Conservation (phyloP, 2,888 invertebrate genomes). For the Antheraea yamamai region DNA sequence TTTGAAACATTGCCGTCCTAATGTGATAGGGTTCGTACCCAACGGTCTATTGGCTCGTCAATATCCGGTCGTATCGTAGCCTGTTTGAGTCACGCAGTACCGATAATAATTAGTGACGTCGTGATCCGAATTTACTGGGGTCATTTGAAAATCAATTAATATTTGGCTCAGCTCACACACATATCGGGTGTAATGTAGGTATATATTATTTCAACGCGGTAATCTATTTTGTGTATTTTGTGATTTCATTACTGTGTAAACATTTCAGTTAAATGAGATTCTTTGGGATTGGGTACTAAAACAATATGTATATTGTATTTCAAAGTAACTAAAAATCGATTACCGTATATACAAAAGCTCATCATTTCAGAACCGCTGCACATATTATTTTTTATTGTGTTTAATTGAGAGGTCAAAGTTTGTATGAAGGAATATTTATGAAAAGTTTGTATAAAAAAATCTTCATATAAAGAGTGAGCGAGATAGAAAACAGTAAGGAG, state of each 20-base stretch:
- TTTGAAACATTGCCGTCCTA: constrained; percentile 25
- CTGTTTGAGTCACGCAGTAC: constrained; percentile 28
- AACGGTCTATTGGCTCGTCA: constrained; percentile 65
- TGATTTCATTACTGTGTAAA: neutral
- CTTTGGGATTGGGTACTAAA: neutral
- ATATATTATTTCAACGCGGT: neutral
- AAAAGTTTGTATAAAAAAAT: too few relatives aligned
- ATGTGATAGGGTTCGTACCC: constrained; percentile 53
- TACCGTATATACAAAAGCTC: too few relatives aligned
- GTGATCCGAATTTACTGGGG: constrained; percentile 34
- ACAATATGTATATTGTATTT: too few relatives aligned
- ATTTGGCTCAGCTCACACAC: constrained; percentile 27
- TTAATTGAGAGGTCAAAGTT: too few relatives aligned
- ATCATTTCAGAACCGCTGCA: too few relatives aligned
- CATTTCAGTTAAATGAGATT: neutral
- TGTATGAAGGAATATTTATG: too few relatives aligned
- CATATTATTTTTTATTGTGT: too few relatives aligned
- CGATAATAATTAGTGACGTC: constrained; percentile 50
- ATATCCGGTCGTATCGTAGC: constrained; percentile 54
- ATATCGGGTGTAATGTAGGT: neutral
- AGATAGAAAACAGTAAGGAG: too few relatives aligned
- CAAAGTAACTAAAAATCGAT: too few relatives aligned
- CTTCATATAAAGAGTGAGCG: too few relatives aligned
- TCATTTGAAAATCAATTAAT: constrained; percentile 53
- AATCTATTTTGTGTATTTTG: neutral